Evolutionary conservation across 2,113 vertebrate genomes (phyloP).

Genomic region (Athene cunicularia): DNA sequence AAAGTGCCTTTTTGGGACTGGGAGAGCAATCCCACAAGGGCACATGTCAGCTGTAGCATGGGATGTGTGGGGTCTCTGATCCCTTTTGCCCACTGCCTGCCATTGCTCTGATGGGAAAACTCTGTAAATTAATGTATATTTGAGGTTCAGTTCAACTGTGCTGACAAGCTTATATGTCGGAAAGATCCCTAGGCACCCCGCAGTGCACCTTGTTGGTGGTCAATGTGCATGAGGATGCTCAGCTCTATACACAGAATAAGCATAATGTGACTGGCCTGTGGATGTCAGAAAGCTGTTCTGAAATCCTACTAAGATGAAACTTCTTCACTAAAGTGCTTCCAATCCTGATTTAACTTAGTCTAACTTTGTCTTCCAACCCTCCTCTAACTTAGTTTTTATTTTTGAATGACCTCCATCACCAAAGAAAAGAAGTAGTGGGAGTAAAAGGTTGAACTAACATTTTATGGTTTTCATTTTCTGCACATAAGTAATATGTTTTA

Average conservation of each 20-base stretch:
- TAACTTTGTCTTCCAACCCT: neutral
- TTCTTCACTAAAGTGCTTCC: constrained; percentile 29
- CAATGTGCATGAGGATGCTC: neutral
- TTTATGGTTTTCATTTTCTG: neutral
- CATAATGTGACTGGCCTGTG: neutral
- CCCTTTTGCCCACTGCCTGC: neutral
- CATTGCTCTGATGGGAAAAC: neutral
- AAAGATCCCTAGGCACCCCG: neutral
- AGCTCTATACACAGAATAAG: neutral
- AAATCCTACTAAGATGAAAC: neutral
- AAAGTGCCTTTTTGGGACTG: neutral
- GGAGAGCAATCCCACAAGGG: neutral
- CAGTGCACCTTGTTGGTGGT: accelerated
- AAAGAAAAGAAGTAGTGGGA: neutral
- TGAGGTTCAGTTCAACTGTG: neutral
- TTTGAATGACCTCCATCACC: neutral
- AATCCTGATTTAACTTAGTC: neutral
- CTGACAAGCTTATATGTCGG: neutral
- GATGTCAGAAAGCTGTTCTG: neutral
- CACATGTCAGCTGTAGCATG: accelerated
- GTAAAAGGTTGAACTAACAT: neutral
- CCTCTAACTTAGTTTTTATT: neutral
- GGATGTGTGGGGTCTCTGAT: neutral
- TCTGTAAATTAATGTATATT: neutral
- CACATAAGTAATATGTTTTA: neutral